Percentiles rank a stretch among this genome's conserved stretches.
These are phyloP conservation scores for Hippocampus zosterae DNA, from an alignment of 2,113 vertebrate genomes.

Conservation along the genomic window DNA sequence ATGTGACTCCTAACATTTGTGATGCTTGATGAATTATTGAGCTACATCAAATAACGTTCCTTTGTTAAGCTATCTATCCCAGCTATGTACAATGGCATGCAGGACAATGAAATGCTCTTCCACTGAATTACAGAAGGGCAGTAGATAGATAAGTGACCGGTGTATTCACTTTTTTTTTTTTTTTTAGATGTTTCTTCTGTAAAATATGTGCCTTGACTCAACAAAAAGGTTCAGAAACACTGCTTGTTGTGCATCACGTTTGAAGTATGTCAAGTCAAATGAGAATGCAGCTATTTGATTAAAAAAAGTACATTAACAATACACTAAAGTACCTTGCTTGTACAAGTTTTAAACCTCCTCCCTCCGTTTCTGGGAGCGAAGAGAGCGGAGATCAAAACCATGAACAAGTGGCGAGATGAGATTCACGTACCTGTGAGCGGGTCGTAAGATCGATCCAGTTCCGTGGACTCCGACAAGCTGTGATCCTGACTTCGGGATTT, in stretches of 20 bases:
- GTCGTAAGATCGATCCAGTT: slow-evolving; percentile 86
- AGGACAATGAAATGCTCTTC: neutral
- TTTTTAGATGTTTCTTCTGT: neutral
- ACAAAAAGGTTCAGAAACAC: neutral
- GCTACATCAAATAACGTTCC: too few relatives aligned
- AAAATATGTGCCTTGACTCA: neutral
- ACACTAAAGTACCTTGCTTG: neutral
- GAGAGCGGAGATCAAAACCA: neutral
- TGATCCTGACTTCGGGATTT: slow-evolving; percentile 81
- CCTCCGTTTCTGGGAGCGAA: neutral
- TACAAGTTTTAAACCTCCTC: neutral
- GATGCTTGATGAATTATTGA: neutral
- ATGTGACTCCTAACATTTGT: neutral
- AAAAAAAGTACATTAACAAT: neutral
- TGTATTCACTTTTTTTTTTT: neutral
- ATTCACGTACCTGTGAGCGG: slow-evolving; percentile 81
- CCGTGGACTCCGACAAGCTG: slow-evolving; percentile 86
- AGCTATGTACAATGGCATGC: neutral
- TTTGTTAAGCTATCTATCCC: neutral
- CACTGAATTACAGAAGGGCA: neutral
- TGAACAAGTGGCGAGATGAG: neutral
- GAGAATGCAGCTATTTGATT: neutral
- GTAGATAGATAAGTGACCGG: neutral
- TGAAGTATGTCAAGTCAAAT: neutral
- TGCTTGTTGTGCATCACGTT: neutral